Percentiles rank a stretch among this genome's conserved stretches.
Evolutionary conservation across 2,113 vertebrate genomes (phyloP).

Genomic region (Crotalus viridis): DNA sequence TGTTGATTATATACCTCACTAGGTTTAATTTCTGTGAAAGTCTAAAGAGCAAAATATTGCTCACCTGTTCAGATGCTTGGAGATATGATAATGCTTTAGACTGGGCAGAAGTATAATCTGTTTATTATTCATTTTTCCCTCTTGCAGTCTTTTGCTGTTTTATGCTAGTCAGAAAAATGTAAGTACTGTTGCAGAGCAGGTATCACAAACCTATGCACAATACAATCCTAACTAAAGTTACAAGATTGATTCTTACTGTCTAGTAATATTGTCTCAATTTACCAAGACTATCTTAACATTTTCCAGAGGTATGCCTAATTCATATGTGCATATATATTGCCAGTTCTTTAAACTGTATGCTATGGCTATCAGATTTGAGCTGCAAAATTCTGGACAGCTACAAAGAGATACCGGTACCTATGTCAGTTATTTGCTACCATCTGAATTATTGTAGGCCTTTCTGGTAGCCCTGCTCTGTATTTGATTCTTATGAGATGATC

Average conservation of each 20-base stretch:
- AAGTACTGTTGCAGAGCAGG: neutral
- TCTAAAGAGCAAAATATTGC: conserved; percentile 14
- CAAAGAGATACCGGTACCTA: neutral
- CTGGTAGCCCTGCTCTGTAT: neutral
- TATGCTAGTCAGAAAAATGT: neutral
- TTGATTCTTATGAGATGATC: neutral
- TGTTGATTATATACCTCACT: neutral
- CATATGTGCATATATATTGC: neutral
- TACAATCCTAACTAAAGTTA: neutral
- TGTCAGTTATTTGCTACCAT: neutral
- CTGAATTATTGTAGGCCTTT: neutral
- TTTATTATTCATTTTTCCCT: neutral
- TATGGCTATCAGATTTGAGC: neutral
- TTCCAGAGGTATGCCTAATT: neutral
- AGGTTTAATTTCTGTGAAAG: neutral
- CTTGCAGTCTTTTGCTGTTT: neutral
- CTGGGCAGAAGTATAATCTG: neutral
- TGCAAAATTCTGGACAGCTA: neutral
- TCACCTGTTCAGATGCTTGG: conserved; percentile 7
- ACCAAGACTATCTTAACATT: neutral
- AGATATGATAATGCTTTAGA: conserved; percentile 9
- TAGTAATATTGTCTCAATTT: neutral
- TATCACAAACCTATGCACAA: neutral
- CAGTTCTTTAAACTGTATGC: neutral
- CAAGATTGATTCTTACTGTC: neutral